phyloP scores from a whole-genome alignment of 2,113 vertebrate genomes.

The Herpetotheres cachinnans region DNA sequence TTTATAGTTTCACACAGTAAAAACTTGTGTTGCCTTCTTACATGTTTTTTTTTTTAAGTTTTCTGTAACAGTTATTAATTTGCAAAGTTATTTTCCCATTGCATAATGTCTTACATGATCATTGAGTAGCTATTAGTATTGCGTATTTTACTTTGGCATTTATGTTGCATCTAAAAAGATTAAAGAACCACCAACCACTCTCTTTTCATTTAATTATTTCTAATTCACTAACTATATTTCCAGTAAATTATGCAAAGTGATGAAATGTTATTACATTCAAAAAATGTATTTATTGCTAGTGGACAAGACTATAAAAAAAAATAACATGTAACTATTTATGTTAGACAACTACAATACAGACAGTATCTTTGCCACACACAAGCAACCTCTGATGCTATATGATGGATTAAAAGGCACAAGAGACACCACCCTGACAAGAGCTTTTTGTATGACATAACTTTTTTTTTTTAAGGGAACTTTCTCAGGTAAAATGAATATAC shows the following conservation, averaged over 20 bases:
- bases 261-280: background rate
- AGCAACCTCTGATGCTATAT: background rate
- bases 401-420: background rate
- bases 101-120: background rate
- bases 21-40: background rate
- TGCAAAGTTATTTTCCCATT: background rate
- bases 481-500: background rate
- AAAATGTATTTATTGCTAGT: background rate
- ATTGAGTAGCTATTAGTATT: slow-evolving; percentile 3
- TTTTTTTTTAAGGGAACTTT: background rate
- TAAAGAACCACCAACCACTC: background rate
- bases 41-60: background rate
- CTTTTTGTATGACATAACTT: background rate
- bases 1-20: background rate
- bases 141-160: background rate
- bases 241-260: background rate
- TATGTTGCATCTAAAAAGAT: background rate
- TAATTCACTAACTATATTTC: background rate
- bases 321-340: background rate
- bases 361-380: background rate
- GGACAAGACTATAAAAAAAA: background rate
- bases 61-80: background rate
- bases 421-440: background rate
- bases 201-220: slow-evolving; percentile 16
- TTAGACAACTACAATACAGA: background rate